Conservation (phyloP, 2,888 invertebrate genomes). For the Sabatieria punctata region DNA sequence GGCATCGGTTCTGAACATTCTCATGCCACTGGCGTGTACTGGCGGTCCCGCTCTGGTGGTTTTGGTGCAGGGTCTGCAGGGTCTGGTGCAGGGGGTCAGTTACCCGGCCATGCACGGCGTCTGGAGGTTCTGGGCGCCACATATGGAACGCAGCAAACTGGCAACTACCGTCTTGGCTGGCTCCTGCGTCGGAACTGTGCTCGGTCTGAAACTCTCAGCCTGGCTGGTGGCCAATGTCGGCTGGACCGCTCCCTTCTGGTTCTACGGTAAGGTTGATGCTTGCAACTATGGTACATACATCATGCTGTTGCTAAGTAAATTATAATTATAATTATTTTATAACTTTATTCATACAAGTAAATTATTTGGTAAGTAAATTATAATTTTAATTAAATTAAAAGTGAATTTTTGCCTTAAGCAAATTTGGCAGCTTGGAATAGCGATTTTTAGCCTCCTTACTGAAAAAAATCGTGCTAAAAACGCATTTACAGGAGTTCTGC, state of each 20-base stretch:
- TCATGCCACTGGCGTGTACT: constrained; percentile 71
- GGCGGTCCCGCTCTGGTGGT: constrained; percentile 58
- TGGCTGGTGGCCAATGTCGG: constrained; percentile 67
- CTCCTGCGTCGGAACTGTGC: constrained; percentile 88
- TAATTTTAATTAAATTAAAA: no score
- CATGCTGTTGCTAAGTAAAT: no score
- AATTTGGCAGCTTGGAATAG: no score
- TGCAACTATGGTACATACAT: no score
- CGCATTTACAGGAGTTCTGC: no score
- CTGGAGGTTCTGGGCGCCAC: constrained; percentile 97
- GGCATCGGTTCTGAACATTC: constrained; percentile 72
- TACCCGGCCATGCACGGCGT: constrained; percentile 98
- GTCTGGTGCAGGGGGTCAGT: constrained; percentile 82
- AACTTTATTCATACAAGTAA: no score
- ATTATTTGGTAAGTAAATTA: no score
- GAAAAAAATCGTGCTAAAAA: no score
- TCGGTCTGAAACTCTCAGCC: constrained; percentile 83
- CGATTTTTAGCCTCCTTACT: no score
- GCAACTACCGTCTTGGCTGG: constrained; percentile 91
- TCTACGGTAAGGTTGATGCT: constrained; percentile 51
- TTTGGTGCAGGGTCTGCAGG: constrained; percentile 70
- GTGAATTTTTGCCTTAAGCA: no score
- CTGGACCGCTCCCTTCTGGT: constrained; percentile 87
- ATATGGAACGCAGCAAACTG: constrained; percentile 77
- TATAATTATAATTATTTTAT: neutral